Base-by-base conservation (phyloP, 2,113 vertebrate species). In the Solenodon paradoxus region DNA sequence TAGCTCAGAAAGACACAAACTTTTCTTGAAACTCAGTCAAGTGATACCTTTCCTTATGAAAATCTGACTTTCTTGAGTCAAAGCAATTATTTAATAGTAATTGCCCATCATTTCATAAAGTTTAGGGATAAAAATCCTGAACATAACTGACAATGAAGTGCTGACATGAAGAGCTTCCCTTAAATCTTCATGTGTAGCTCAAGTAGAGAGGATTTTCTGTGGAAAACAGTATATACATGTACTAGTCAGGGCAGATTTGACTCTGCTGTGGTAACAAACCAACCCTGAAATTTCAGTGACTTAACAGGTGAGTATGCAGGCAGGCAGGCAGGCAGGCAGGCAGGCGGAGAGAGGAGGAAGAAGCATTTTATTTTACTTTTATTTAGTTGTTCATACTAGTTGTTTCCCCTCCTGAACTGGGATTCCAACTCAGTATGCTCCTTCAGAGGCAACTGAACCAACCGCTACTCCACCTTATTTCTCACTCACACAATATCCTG, bases 11-110 rank as follows among this genome's bases (percentile, higher is more conserved):
- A 94, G 64, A 86, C 42, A 57, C 6, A 90, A n/a, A 38, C 82
- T 83, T 90, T 93, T 74, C 64, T 79, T 83, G 42, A 88, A 88
- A 88, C 6, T 95, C 64, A 83, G 75, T 78, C 45, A 55, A 90
- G 68, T 32, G 57, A 87, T 74, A n/a, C 15, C 78, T 91, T 92
- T 72, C 55, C 55, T 93, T 47, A 79, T 47, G 51, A 57, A 53
- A 79, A 26, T 83, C 77, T 32, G 59, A 86, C 20, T 90, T 63
- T 59, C 61, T 93, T 79, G n/a, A 87, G 55, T 81, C 53, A 88
- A 90, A 79, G 9, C 53, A 61, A 26, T 55, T 87, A 64, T 86
- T 63, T 75, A 66, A n/a, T 61, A 63, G 20, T 69, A 24, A 69
- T 55, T 93, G 24, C 20, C 32, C 28, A 59, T 35, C 22, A 90